phyloP scores from a whole-genome alignment of 1,140 invertebrate species.

The Ips nitidus region DNA sequence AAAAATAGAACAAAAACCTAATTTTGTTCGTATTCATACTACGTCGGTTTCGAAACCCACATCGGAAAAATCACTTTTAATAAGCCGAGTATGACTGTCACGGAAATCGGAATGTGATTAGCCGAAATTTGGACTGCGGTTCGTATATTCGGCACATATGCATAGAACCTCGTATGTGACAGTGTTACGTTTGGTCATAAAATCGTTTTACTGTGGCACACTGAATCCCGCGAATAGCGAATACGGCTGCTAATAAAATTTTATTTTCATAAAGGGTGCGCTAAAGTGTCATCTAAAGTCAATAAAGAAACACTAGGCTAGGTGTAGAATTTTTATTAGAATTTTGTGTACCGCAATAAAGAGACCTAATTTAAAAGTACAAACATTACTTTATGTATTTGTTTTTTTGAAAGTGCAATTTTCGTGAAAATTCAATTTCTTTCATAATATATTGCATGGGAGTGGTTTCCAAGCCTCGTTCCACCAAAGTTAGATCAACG shows the following conservation, averaged over 20 bases:
- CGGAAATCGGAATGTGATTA: too few relatives aligned
- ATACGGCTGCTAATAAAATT: constrained; percentile 4
- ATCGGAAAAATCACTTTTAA: too few relatives aligned
- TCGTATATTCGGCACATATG: too few relatives aligned
- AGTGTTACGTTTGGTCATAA: too few relatives aligned
- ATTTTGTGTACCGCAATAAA: not conserved
- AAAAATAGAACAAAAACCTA: too few relatives aligned
- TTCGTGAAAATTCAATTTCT: not conserved
- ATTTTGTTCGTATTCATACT: too few relatives aligned
- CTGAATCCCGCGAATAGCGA: not conserved
- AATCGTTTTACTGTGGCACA: too few relatives aligned
- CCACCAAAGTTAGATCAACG: constrained; percentile 16
- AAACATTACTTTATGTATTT: not conserved
- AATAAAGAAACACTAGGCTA: not conserved
- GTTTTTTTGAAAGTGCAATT: not conserved
- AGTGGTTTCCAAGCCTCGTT: constrained; percentile 13
- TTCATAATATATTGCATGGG: not conserved
- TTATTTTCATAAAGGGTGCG: constrained; percentile 2
- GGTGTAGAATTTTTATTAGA: constrained; percentile 14
- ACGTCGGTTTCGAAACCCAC: too few relatives aligned
- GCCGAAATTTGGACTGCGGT: too few relatives aligned
- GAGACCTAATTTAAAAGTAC: not conserved
- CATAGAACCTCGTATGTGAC: too few relatives aligned
- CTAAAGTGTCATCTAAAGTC: constrained; percentile 7
- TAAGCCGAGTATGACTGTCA: too few relatives aligned